Evolutionary conservation across 1,140 invertebrate genomes (phyloP), one percentile per base, ranked within the genome.

Genomic region (Brachionus asplanchnoidis): DNA sequence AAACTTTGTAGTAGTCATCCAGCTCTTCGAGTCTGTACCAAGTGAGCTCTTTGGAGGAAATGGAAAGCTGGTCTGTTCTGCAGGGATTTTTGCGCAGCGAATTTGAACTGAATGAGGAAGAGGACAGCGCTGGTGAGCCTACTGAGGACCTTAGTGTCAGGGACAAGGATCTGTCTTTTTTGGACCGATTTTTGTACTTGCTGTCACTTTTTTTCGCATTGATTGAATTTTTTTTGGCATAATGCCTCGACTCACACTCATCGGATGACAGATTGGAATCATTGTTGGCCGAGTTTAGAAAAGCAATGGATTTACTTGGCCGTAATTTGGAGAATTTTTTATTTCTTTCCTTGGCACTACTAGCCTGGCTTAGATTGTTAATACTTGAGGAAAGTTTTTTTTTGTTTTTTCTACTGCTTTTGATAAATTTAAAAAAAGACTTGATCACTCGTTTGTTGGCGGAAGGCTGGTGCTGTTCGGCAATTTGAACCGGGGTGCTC

Each of bases 1-100:
- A 68, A 42, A 82, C 9, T 82, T 65, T 60, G 60, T 82, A 82
- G 32, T 82, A 82, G 20, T 65, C 9, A 17, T 68, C 65, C 26
- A 82, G 14, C 20, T 82, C 79, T 82, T 82, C 79, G 7, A 82
- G 40, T 26, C 60, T 82, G 42, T 82, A 82, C 79, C 79, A 82
- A 42, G 79, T 82, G 8, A 82, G 32, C 53, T 82, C 79, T 82
- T 82, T 82, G 4, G 79, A 65, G 20, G 26, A 50, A 26, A 46
- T 50, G 26, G 42, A 46, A 50, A 46, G 8, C 26, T 36, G 73
- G 9, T 77, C 26, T 7, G 12, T 50, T 50, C 23, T 77, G n/a
- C 5, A 23, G 46, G 36, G 1, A 2, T 36, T 36, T 70, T 26
- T 70, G 32, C 12, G 66, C 8, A n/a, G n/a, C 8, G 53, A 60